Conservation (phyloP, 2,888 invertebrate genomes). For the Hydrotaea diabolus region DNA sequence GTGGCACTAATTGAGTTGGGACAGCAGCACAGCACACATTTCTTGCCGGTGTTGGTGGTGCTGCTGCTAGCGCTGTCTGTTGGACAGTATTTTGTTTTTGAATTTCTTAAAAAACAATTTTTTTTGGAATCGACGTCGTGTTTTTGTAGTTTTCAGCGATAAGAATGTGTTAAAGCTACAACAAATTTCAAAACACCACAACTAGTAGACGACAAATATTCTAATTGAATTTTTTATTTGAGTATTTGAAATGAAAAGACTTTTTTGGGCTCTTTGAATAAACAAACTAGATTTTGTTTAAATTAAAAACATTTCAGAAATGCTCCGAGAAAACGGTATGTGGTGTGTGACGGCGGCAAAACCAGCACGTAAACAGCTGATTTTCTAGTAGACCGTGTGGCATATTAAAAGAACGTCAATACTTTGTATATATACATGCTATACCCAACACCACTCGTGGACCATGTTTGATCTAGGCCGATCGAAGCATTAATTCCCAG, state of each 20-base stretch:
- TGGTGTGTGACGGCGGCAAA: too few relatives aligned
- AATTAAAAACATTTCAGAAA: not conserved
- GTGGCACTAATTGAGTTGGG: slow-evolving; percentile 56
- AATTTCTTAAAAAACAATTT: not conserved
- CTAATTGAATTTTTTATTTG: not conserved
- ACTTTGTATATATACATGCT: too few relatives aligned
- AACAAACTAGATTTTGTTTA: slow-evolving; percentile 50
- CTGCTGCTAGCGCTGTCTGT: not conserved
- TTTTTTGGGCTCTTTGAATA: not conserved
- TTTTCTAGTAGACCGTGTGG: too few relatives aligned
- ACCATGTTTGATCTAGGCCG: too few relatives aligned
- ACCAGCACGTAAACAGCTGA: too few relatives aligned
- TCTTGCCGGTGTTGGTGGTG: too few relatives aligned
- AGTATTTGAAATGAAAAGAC: slow-evolving; percentile 18
- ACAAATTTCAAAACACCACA: not conserved
- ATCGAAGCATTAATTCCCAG: too few relatives aligned
- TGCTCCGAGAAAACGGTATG: too few relatives aligned
- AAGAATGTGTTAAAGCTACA: not conserved
- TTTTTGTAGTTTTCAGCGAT: not conserved
- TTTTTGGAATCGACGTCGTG: not conserved
- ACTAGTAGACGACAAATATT: not conserved
- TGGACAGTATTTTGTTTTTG: not conserved
- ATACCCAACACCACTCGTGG: too few relatives aligned
- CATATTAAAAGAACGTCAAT: too few relatives aligned
- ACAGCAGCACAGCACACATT: slow-evolving; percentile 14